Base-by-base conservation (phyloP, 1,140 invertebrate genomes). In the Chironomus tepperi region DNA sequence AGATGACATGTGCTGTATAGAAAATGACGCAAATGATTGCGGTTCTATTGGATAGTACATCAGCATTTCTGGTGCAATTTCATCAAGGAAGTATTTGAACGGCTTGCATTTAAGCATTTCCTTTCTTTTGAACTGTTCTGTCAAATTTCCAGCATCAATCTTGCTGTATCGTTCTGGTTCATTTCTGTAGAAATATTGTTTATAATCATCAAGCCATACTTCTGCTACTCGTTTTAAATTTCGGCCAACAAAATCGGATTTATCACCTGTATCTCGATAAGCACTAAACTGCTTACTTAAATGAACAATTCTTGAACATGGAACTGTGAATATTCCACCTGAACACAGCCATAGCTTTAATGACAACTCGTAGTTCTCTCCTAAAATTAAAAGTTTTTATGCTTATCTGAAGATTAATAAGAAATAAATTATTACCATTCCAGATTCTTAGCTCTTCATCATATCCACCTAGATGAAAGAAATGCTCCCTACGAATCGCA, bases 361-460 rank as follows among this genome's bases (percentile, higher is more conserved):
- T 0, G 97, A 98, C 6, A 99, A 83, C 84, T 99, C 97, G 75
- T 99, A 84, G 84, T 99, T 96, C 81, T 99, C 97, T 10, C 92
- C 97, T 98, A 97, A 97, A 99, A 77, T 99, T 99, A 83, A 99
- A 97, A 82, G 99, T n/a, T n/a, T n/a, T n/a, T n/a, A 98, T 18
- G 97, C 7, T 2, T 3, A 10, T 57, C 47, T 12, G 7, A 57
- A 57, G n/a, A 2, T 3, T 3, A 2, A 12, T 57, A 7, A 57
- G n/a, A n/a, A 12, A 57, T 12, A 57, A 12, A 2, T 57, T 7
- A 1, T 10, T 57, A 12, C 19, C 16, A 70, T 70, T 70, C 19
- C 19, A 70, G 83, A 90, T 92, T 76, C 93, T 95, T 79, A 99
- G 87, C 21, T 90, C 88, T 19, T 89, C 88, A 83, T 99, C 97